phyloP scores from a whole-genome alignment of 37 sponge, comb jelly and placozoan genomes.

The Halichondria panicea region DNA sequence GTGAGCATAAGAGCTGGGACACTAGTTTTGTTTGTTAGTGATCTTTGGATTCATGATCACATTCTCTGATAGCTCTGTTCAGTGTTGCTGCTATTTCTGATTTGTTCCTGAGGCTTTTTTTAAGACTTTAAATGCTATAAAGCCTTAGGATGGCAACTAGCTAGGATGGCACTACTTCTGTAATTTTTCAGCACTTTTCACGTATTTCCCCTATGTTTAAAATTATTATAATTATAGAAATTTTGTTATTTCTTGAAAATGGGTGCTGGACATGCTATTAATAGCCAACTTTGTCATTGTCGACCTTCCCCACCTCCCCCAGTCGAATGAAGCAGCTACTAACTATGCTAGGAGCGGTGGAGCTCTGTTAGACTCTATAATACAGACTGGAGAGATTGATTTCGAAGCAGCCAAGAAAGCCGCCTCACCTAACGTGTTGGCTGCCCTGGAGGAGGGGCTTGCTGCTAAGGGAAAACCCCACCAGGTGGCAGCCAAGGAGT shows the following conservation, averaged over 20 bases:
- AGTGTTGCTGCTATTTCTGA: too few species aligned
- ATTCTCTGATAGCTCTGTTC: too few species aligned
- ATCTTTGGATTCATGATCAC: neutral
- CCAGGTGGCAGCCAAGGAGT: slow-evolving; percentile 15
- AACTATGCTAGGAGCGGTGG: slow-evolving; percentile 10
- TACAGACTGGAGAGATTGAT: slow-evolving; percentile 5
- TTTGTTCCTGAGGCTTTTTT: neutral
- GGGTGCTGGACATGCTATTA: too few species aligned
- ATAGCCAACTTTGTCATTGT: too few species aligned
- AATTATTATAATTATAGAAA: neutral
- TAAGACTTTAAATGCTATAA: neutral
- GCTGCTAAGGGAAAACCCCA: slow-evolving; percentile 11
- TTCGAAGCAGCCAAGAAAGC: neutral
- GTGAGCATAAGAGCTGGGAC: neutral
- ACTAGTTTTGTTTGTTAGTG: neutral
- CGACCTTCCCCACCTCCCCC: neutral
- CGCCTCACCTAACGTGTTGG: neutral
- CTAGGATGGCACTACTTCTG: neutral
- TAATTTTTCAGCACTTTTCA: neutral
- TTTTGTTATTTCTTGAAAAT: neutral
- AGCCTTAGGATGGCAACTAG: neutral
- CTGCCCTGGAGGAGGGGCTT: slow-evolving; percentile 1
- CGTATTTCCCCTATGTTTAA: neutral
- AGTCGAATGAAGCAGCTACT: slow-evolving; percentile 12
- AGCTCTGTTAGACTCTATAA: slow-evolving; percentile 9